A percentile compares a stretch with the other conserved stretches of the same genome.
phyloP scores from a whole-genome alignment of 2,113 vertebrate species.

The Mionectes macconnelli region DNA sequence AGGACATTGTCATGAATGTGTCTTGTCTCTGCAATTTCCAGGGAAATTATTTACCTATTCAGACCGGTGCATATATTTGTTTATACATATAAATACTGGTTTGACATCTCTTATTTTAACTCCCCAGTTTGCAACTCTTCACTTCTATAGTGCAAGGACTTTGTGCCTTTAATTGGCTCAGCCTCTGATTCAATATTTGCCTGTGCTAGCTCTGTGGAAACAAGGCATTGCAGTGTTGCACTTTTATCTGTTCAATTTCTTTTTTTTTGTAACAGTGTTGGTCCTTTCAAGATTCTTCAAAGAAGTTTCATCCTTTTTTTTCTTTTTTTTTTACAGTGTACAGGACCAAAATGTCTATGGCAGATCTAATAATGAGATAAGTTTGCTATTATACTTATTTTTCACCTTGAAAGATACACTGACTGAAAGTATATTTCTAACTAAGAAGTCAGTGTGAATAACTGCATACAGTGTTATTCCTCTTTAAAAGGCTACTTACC shows the following conservation, averaged over 20 bases:
- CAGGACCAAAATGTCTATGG: not conserved
- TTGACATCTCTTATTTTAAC: slow-evolving; percentile 51
- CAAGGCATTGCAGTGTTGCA: slow-evolving; percentile 26
- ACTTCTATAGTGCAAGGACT: not conserved
- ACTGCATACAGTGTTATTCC: not conserved
- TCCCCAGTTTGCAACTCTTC: slow-evolving; percentile 24
- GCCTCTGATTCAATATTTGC: slow-evolving; percentile 53
- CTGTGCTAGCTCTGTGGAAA: slow-evolving; percentile 15
- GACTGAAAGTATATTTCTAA: not conserved
- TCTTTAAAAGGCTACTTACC: not conserved
- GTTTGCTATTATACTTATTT: not conserved
- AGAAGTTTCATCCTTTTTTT: not conserved
- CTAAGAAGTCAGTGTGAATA: not conserved
- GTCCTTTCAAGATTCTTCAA: not conserved
- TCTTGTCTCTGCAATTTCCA: slow-evolving; percentile 6
- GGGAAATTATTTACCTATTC: slow-evolving; percentile 43
- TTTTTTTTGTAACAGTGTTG: not conserved
- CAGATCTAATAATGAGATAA: not conserved
- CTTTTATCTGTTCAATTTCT: slow-evolving; percentile 19
- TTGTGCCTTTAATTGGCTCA: slow-evolving; percentile 60
- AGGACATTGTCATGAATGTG: not conserved
- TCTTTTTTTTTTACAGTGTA: not conserved
- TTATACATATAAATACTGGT: slow-evolving; percentile 32
- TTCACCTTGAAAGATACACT: not conserved
- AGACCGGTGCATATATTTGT: not conserved